Base-by-base conservation (phyloP, 2,888 invertebrate species). In the Sinodicranocentrus sp. region DNA sequence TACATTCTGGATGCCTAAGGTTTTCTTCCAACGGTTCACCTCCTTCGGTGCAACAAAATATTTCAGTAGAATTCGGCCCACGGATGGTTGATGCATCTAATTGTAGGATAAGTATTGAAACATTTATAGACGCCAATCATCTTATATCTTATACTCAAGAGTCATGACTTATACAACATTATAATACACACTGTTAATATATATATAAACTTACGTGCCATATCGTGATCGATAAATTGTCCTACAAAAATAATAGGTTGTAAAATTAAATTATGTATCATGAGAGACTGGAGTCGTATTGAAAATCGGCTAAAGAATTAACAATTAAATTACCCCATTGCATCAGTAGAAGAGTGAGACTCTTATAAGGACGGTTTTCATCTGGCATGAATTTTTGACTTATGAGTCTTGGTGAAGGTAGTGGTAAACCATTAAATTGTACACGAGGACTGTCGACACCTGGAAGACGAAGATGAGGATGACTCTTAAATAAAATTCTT, bases 31-130 rank as follows among this genome's bases (percentile, higher is more conserved):
- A 84, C 28, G 88, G 86, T 26, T 85, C 84, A n/a, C 90, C 90
- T 72, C 90, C 89, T 28, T 89, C 87, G 15, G 48, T 48, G 82
- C 91, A 91, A 84, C 91, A 91, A 1, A 90, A 90, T 59, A 91
- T 90, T 0, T 90, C 90, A 25, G 88, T 89, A 17, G 78, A 80
- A 83, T 87, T 88, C 13, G 5, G 6, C 39, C 39, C 39, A 8
- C 39, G 5, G 39, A 5, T 39, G 39, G 5, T 39, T 13, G 39
- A 13, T 8, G 39, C 39, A 13, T 13, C 39, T 39, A 39, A 39
- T 39, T 39, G 5, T 39, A 8, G 39, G 13, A 8, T 39, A 39
- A 8, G 39, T 39, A 13, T 39, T n/a, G n/a, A 39, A 39, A 8
- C 39, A 39, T 39, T 39, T 39, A 13, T 5, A 39, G 13, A 39